These are phyloP conservation scores for Epinephelus moara DNA, from an alignment of 2,113 vertebrate species.

Conservation along the genomic window DNA sequence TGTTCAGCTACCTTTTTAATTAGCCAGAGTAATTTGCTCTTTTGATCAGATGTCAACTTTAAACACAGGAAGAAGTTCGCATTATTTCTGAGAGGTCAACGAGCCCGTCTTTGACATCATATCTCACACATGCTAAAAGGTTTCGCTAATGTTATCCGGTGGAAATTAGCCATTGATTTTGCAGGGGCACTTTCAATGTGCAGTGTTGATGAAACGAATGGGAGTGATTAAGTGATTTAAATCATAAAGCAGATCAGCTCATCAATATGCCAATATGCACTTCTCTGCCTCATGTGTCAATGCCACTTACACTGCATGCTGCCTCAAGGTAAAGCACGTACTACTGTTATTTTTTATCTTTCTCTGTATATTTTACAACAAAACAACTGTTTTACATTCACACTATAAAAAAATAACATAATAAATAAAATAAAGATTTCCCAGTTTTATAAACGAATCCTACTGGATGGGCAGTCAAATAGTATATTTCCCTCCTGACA, in stretches of 20 bases:
- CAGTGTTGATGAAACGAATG: conserved; percentile 69
- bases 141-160: conserved; percentile 74
- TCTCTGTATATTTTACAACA: not conserved
- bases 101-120: conserved; percentile 31
- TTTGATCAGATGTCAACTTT: conserved; percentile 29
- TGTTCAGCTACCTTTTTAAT: conserved; percentile 15
- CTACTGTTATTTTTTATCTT: not conserved
- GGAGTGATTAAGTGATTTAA: conserved; percentile 73
- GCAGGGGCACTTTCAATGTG: conserved; percentile 57
- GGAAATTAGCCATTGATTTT: conserved; percentile 82
- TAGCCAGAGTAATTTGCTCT: not conserved
- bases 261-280: conserved; percentile 64
- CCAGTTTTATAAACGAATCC: not conserved
- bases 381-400: not conserved
- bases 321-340: not conserved
- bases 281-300: conserved; percentile 37
- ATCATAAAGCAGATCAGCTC: conserved; percentile 77
- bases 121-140: conserved; percentile 68
- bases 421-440: not conserved
- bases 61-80: conserved; percentile 32
- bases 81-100: conserved; percentile 55
- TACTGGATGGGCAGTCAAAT: not conserved
- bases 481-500: not conserved
- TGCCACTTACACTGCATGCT: not conserved
- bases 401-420: not conserved